Evolutionary conservation across 1,140 invertebrate species (phyloP), one percentile per base, ranked within the genome.

Genomic region (Drosophila tristis): DNA sequence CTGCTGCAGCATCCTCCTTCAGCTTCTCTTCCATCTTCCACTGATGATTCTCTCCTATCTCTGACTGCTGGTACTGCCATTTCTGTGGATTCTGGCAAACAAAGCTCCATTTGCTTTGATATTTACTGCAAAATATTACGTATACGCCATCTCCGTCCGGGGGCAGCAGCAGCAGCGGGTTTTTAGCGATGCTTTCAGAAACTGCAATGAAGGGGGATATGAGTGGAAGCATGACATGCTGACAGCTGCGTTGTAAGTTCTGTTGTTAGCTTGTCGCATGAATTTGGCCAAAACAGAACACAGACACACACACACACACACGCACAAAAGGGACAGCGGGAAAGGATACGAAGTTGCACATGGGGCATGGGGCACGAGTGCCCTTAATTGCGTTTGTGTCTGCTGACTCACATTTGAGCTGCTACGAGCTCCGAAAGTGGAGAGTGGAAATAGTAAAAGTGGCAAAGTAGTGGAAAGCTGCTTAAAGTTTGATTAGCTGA

Each of bases 121-220:
- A 77, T 85, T 78, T 66, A 60, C 64, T 74, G 63, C 56, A 70
- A 70, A 86, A 80, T 74, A 80, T 85, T 64, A 66, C 82, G 78
- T 78, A 86, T 75, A 81, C 81, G 78, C 66, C 62, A 50, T 62
- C 31, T 8, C 11, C 9, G 31, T 11, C 11, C 13, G 23, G 23
- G 20, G 20, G 20, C 20, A 20, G 20, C 20, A 25, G 1, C 23
- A 25, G 20, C 25, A 15, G 39, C 53, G 50, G 45, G 49, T 25
- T 25, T 35, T 48, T 8, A 26, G 5, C 56, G 20, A 20, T 56
- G 59, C 59, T 60, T 60, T 45, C 51, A 45, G 26, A 42, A 31
- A 15, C 43, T 65, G 74, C 61, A 71, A 31, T 85, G 49, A 54
- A 43, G 39, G 35, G 61, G 59, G 44, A 31, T 9, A 4, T 35